phyloP scores from a whole-genome alignment of 2,797 vertebrate genomes.

The Hydrolagus colliei region DNA sequence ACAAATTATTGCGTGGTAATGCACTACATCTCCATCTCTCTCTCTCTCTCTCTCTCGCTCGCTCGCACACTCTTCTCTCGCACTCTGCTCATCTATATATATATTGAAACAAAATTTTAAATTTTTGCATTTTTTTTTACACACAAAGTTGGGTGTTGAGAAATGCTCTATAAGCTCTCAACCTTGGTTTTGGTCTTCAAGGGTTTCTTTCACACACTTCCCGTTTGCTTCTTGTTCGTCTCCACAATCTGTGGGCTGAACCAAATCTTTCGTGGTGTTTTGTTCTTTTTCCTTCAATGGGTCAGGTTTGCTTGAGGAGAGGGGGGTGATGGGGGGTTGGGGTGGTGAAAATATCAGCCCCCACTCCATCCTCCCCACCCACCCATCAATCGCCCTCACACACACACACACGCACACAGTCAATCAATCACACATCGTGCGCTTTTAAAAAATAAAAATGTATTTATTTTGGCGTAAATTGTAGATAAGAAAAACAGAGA shows the following conservation, averaged over 20 bases:
- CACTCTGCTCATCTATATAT: neutral
- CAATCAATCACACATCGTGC: neutral
- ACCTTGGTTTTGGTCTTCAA: too few species aligned
- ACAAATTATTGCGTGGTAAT: constrained; percentile 6
- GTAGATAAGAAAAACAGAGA: neutral
- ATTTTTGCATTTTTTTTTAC: neutral
- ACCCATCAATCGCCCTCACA: neutral
- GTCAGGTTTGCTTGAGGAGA: too few species aligned
- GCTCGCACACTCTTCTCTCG: neutral
- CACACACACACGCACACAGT: neutral
- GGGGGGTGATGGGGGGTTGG: too few species aligned
- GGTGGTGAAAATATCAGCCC: too few species aligned
- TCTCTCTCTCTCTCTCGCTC: neutral
- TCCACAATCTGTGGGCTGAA: too few species aligned
- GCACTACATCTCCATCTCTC: constrained; percentile 1
- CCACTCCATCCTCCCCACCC: neutral
- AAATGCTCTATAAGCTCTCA: too few species aligned
- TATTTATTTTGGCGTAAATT: neutral
- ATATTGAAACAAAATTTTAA: neutral
- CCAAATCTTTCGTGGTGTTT: too few species aligned
- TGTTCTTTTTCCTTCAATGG: too few species aligned
- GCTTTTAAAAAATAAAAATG: neutral
- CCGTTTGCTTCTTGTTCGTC: too few species aligned
- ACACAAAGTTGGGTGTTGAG: neutral
- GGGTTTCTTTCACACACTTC: too few species aligned